Conservation (phyloP, 2,888 invertebrate species). For the Athalia cordata region DNA sequence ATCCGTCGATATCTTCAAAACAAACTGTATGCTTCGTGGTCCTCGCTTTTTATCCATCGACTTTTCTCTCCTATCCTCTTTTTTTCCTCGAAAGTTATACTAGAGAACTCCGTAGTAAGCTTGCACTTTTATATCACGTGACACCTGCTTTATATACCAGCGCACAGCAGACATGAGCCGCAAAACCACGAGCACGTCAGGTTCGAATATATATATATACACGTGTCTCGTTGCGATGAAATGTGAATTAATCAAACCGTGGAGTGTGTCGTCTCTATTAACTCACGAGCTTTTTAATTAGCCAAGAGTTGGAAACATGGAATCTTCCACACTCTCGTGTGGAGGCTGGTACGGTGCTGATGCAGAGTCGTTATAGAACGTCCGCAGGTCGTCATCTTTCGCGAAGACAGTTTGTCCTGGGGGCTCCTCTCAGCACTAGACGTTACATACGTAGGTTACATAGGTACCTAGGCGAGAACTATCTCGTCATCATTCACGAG, state of each 20-base stretch:
- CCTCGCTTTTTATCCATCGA: slow-evolving; percentile 42
- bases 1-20: slow-evolving; percentile 55
- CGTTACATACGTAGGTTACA: neutral
- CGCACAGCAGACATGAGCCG: neutral
- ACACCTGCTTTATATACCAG: too few relatives aligned
- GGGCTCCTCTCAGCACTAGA: slow-evolving; percentile 35
- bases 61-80: slow-evolving; percentile 50
- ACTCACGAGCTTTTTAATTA: slow-evolving; percentile 25
- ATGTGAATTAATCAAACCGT: slow-evolving; percentile 16
- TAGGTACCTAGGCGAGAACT: slow-evolving; percentile 11
- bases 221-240: neutral
- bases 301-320: neutral
- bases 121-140: too few relatives aligned
- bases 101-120: neutral
- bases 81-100: slow-evolving; percentile 22
- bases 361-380: slow-evolving; percentile 17
- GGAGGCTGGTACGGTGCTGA: neutral
- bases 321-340: slow-evolving; percentile 1
- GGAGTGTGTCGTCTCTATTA: slow-evolving; percentile 8
- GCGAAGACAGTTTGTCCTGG: slow-evolving; percentile 26
- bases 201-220: too few relatives aligned
- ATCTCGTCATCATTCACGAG: slow-evolving; percentile 17
- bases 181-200: neutral
- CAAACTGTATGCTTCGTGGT: slow-evolving; percentile 52
- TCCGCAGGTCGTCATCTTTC: slow-evolving; percentile 10